Evolutionary conservation across 2,113 vertebrate genomes (phyloP), one percentile per base, ranked within the genome.

Genomic region (Cryptotis parvus): DNA sequence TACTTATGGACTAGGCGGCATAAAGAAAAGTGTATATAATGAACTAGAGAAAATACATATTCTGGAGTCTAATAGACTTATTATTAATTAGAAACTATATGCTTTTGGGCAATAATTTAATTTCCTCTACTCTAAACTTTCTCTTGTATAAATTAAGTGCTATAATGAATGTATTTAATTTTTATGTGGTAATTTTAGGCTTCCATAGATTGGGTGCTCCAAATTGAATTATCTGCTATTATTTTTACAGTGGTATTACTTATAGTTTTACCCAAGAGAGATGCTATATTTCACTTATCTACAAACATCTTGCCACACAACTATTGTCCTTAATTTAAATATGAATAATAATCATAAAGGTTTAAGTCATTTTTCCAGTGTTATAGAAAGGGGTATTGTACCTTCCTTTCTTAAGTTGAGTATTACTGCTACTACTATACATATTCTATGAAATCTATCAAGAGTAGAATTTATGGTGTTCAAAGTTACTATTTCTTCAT

Each of bases 321-420:
- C 14, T 89, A 3, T n/a, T 83, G 22, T 9, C 80, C 66, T 94
- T 45, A 35, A 37, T 63, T 85, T 85, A 78, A 87, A 83, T 22
- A 37, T 41, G 6, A 33, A 29, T 29, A 41, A 61, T 0, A 18
- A 43, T 27, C 6, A 63, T 24, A 82, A 65, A 24, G 22, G 7
- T 58, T 58, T 4, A 22, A 58, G 55, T 58, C 20, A 58, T 7
- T 22, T 86, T 14, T 6, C 15, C 2, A 24, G 8, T 58, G 24
- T 43, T 37, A n/a, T n/a, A 39, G 18, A 2, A 7, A 72, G 1
- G 9, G 24, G 29, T 14, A 52, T 12, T 61, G 41, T 58, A 26
- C 86, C 1, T 6, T 3, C 37, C 14, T 26, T 10, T 52, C 26
- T 29, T 1, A 16, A 70, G 2, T 1, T 66, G 37, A 75, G 73